phyloP scores from a whole-genome alignment of 1,140 invertebrate species.

The Euborellia annulipes region DNA sequence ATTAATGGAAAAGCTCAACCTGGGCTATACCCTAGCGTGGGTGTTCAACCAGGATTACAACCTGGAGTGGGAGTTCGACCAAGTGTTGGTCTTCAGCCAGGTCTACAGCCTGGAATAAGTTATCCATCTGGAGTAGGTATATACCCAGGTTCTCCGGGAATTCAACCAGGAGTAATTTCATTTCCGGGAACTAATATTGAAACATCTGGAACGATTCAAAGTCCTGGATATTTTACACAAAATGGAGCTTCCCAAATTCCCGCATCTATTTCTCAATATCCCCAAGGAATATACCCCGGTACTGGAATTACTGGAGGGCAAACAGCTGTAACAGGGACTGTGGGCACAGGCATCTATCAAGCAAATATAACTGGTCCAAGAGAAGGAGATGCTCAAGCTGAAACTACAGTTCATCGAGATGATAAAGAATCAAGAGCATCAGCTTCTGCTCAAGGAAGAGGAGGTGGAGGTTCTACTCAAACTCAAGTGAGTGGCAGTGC shows the following conservation, averaged over 20 bases:
- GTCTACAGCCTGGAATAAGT: background rate
- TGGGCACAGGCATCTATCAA: background rate
- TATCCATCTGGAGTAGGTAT: background rate
- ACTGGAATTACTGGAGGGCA: background rate
- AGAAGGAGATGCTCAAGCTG: conserved; percentile 51
- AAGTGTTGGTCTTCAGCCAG: conserved; percentile 1
- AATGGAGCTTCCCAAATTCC: no score
- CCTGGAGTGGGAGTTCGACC: no score
- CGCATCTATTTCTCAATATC: no score
- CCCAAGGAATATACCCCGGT: background rate
- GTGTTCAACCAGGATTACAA: conserved; percentile 4
- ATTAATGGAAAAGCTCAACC: background rate
- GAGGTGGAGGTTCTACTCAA: conserved; percentile 51
- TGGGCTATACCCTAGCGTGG: no score
- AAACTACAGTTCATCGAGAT: conserved; percentile 47
- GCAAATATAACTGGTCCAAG: background rate
- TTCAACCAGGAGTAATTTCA: background rate
- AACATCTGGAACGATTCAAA: no score
- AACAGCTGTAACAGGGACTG: background rate
- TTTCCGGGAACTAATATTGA: background rate
- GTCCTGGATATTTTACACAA: no score
- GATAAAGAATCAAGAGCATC: conserved; percentile 52
- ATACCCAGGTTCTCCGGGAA: background rate
- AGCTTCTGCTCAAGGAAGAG: conserved; percentile 56
- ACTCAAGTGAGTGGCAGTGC: conserved; percentile 65